Evolutionary conservation across 2,113 vertebrate species (phyloP).

Genomic region (Formicarius rufipectus): DNA sequence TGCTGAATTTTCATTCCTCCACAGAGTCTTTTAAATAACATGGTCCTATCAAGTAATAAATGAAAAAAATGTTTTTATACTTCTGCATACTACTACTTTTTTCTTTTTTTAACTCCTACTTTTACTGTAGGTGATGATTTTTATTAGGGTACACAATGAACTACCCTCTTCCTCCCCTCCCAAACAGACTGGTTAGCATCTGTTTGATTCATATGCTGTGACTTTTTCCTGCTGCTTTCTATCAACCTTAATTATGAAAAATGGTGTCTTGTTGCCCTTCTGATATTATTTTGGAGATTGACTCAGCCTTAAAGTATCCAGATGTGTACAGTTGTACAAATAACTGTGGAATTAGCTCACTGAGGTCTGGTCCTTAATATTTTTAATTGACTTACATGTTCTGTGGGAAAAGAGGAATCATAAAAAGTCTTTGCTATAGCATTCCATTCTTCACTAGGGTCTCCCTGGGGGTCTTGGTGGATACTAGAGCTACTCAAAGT

Average conservation of each 20-base stretch:
- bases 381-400: conserved; percentile 87
- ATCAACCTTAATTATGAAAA: conserved; percentile 85
- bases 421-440: conserved; percentile 76
- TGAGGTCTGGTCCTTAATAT: conserved; percentile 73
- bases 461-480: conserved; percentile 69
- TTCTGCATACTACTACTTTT: neutral
- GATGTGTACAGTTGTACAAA: conserved; percentile 77
- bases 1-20: neutral
- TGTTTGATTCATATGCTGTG: conserved; percentile 79
- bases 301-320: conserved; percentile 79
- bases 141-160: conserved; percentile 50
- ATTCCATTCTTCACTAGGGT: conserved; percentile 77
- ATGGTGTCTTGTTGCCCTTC: conserved; percentile 79
- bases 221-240: conserved; percentile 85
- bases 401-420: conserved; percentile 79
- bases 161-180: conserved; percentile 62
- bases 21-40: neutral
- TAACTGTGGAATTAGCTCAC: conserved; percentile 79
- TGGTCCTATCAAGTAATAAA: neutral
- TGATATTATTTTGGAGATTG: conserved; percentile 79
- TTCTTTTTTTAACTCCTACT: conserved; percentile 1
- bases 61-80: neutral
- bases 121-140: conserved; percentile 59
- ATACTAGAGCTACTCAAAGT: conserved; percentile 70
- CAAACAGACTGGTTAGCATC: conserved; percentile 70